Evolutionary conservation across 2,113 vertebrate species (phyloP).

Genomic region (Cochlearius cochlearius): DNA sequence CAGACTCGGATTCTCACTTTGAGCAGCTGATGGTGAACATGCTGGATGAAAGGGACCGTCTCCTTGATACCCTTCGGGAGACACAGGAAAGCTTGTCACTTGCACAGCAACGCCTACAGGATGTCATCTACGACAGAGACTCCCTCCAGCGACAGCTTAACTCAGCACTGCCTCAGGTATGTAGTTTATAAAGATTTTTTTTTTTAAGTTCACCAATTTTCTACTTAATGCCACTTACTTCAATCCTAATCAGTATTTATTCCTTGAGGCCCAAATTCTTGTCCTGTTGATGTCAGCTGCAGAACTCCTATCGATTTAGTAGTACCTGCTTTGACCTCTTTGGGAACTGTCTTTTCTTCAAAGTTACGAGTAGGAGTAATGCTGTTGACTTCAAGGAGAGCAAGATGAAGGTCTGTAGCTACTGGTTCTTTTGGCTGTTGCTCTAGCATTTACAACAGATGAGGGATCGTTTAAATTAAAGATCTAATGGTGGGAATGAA

Average conservation of each 20-base stretch:
- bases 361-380: neutral
- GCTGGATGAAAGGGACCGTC: conserved; percentile 96
- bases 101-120: conserved; percentile 94
- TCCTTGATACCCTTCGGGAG: conserved; percentile 96
- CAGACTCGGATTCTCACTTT: conserved; percentile 97
- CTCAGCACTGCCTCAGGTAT: conserved; percentile 96
- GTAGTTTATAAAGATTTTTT: neutral
- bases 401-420: conserved; percentile 1
- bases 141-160: conserved; percentile 96
- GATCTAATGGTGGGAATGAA: neutral
- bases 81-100: conserved; percentile 96
- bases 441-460: conserved; percentile 23
- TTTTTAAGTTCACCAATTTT: neutral
- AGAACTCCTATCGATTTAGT: neutral
- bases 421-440: conserved; percentile 69
- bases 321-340: neutral
- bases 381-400: conserved; percentile 1
- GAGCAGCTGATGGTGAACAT: conserved; percentile 99
- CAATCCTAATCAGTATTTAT: neutral
- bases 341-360: neutral
- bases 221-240: neutral
- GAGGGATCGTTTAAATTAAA: neutral
- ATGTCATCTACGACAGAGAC: conserved; percentile 96
- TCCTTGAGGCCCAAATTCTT: neutral
- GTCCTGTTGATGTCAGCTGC: neutral